phyloP scores from a whole-genome alignment of 2,888 invertebrate genomes.

The Noctua janthe region DNA sequence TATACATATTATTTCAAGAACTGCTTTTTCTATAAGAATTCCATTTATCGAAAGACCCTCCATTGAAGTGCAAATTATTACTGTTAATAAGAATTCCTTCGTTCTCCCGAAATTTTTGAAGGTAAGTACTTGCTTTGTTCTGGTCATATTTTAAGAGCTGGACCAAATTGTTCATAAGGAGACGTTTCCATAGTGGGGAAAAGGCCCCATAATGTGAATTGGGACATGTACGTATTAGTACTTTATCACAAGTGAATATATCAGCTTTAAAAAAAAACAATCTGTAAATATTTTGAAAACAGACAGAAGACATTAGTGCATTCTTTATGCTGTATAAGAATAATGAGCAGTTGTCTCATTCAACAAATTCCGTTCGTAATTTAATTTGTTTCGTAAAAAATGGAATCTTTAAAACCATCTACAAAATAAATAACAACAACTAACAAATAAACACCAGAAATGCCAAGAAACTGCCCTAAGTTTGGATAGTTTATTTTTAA shows the following conservation, averaged over 20 bases:
- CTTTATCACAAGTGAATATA: background rate
- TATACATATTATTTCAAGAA: background rate
- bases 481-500: background rate
- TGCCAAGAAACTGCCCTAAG: background rate
- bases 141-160: conserved; percentile 17
- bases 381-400: background rate
- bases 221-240: background rate
- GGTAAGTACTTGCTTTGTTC: conserved; percentile 14
- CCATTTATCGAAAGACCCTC: background rate
- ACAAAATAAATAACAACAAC: conserved; percentile 3
- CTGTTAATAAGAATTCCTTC: conserved; percentile 32
- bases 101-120: background rate
- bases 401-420: background rate
- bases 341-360: background rate
- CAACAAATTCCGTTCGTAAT: background rate
- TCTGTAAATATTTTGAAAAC: background rate
- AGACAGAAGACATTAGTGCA: background rate
- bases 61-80: conserved; percentile 44
- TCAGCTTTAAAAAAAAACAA: too few species aligned
- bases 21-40: conserved; percentile 16
- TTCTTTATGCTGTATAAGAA: background rate
- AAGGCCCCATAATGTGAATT: background rate
- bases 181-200: background rate
- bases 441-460: background rate
- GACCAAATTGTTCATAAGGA: background rate